Conservation (phyloP, 2,797 vertebrate genomes). For the Pagetopsis macropterus region DNA sequence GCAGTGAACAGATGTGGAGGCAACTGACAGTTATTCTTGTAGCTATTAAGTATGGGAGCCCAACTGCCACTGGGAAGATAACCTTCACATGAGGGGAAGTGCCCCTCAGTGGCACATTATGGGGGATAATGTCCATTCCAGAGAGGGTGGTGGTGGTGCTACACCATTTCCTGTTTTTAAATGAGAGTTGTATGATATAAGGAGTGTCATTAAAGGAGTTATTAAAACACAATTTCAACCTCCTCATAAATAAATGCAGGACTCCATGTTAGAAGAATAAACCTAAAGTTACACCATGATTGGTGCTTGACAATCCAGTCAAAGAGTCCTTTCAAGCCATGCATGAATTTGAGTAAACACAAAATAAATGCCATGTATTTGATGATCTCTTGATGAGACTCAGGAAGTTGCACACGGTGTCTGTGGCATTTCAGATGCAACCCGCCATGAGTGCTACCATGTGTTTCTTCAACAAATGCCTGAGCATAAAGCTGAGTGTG, state of each 20-base stretch:
- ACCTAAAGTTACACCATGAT: slow-evolving; percentile 4
- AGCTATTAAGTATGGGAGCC: slow-evolving; percentile 81
- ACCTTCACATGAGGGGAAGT: slow-evolving; percentile 79
- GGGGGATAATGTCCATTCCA: slow-evolving; percentile 74
- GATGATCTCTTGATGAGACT: neutral
- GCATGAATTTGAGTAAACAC: slow-evolving; percentile 14
- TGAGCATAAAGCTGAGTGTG: neutral
- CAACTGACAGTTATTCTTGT: slow-evolving; percentile 80
- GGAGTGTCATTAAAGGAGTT: slow-evolving; percentile 65
- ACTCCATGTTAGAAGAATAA: slow-evolving; percentile 23
- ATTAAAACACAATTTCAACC: slow-evolving; percentile 49
- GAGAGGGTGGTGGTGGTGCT: slow-evolving; percentile 67
- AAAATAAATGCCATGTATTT: neutral
- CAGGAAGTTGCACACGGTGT: neutral
- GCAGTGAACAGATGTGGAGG: slow-evolving; percentile 81
- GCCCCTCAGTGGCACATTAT: slow-evolving; percentile 77
- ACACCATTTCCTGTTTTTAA: slow-evolving; percentile 73
- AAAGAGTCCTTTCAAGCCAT: slow-evolving; percentile 16
- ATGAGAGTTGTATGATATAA: slow-evolving; percentile 28
- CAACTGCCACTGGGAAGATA: slow-evolving; percentile 80
- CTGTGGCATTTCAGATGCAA: neutral
- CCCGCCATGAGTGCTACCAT: neutral
- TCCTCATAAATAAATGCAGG: slow-evolving; percentile 42
- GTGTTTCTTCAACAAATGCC: slow-evolving; percentile 4
- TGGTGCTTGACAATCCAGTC: slow-evolving; percentile 15